Evolutionary conservation across 2,888 invertebrate genomes (phyloP).

Genomic region (Melipona bicolor): DNA sequence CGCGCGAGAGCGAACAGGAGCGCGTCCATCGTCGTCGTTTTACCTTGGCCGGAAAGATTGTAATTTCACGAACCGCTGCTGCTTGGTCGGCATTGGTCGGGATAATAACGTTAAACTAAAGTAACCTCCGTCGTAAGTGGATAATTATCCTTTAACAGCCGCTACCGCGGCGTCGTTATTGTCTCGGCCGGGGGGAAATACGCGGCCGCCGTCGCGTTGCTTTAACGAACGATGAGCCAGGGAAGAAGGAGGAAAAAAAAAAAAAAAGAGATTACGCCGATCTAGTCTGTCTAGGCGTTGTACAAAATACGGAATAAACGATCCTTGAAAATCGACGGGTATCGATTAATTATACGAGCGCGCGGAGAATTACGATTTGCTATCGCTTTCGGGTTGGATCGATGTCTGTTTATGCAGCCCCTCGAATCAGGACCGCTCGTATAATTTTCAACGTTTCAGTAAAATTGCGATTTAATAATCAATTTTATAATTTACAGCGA

Average conservation of each 20-base stretch:
- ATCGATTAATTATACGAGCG: conserved; percentile 52
- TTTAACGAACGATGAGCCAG: not conserved
- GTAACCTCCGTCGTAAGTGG: conserved; percentile 73
- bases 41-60: conserved; percentile 38
- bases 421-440: too few relatives aligned
- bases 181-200: conserved; percentile 62
- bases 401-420: too few relatives aligned
- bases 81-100: conserved; percentile 36
- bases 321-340: conserved; percentile 48
- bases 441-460: too few relatives aligned
- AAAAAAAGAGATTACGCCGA: conserved; percentile 12
- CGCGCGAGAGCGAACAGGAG: not conserved
- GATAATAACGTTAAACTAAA: conserved; percentile 66
- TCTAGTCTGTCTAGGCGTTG: conserved; percentile 39
- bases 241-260: not conserved
- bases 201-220: conserved; percentile 15
- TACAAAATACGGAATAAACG: conserved; percentile 26
- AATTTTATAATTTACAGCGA: too few relatives aligned
- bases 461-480: too few relatives aligned
- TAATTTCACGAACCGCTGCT: conserved; percentile 59
- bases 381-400: not conserved
- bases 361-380: conserved; percentile 14
- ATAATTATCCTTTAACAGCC: conserved; percentile 76
- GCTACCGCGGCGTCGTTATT: conserved; percentile 70
- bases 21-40: conserved; percentile 1